These are phyloP conservation scores for Alviniconcha marisindica DNA, from an alignment of 1,140 invertebrate species.

Conservation along the genomic window DNA sequence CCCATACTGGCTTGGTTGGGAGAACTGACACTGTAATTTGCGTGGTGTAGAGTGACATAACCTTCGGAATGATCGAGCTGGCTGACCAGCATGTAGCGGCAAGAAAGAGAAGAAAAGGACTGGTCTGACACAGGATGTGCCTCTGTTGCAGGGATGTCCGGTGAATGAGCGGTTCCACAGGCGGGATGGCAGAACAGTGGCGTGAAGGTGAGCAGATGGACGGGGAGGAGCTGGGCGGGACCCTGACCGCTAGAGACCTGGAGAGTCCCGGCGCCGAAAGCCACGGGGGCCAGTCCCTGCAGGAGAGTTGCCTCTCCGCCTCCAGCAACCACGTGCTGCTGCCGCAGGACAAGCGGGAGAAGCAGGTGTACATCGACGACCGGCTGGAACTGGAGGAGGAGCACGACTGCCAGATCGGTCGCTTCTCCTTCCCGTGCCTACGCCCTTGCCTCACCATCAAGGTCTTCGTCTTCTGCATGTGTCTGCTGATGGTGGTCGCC, in stretches of 20 bases:
- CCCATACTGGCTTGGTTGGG: neutral
- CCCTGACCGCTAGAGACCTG: conserved; percentile 18
- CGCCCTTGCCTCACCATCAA: conserved; percentile 86
- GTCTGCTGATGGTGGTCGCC: conserved; percentile 89
- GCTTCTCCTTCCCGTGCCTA: conserved; percentile 86
- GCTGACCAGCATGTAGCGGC: too few relatives aligned
- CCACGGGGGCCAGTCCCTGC: conserved; percentile 53
- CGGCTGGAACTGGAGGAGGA: conserved; percentile 41
- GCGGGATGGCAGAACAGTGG: neutral
- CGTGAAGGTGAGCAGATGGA: neutral
- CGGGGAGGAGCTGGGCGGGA: neutral
- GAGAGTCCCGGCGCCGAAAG: conserved; percentile 42
- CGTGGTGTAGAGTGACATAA: neutral
- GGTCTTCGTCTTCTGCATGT: conserved; percentile 94
- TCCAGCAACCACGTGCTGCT: conserved; percentile 59
- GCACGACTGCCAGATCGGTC: conserved; percentile 84
- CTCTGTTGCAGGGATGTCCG: neutral
- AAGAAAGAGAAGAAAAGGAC: neutral
- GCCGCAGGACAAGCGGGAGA: conserved; percentile 47
- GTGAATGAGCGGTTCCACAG: neutral
- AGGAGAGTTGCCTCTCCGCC: conserved; percentile 61
- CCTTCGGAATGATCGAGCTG: too few relatives aligned
- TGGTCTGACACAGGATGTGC: neutral
- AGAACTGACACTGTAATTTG: neutral
- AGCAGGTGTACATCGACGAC: conserved; percentile 57